A percentile compares a stretch with the other conserved stretches of the same genome.
Evolutionary conservation across 2,113 vertebrate genomes (phyloP).

Genomic region (Pedetes capensis): DNA sequence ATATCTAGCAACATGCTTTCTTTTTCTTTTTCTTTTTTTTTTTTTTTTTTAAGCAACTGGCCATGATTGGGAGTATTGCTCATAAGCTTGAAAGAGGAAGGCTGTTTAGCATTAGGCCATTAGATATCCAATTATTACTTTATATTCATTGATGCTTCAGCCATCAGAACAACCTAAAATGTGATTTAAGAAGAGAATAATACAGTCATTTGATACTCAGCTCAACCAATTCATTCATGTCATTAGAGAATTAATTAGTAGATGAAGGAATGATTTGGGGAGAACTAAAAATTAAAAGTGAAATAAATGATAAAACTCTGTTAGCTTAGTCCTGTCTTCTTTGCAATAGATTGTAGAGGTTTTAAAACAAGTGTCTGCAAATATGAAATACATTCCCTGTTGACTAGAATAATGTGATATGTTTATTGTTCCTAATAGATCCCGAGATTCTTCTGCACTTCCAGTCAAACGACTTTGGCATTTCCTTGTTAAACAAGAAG

Average conservation of each 20-base stretch:
- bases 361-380: not conserved
- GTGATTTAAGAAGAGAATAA: constrained; percentile 21
- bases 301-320: constrained; percentile 10
- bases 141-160: not conserved
- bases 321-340: not conserved
- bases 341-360: not conserved
- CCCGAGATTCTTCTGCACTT: constrained; percentile 93
- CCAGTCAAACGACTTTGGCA: constrained; percentile 96
- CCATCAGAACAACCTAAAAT: not conserved
- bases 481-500: constrained; percentile 97
- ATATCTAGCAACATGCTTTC: not conserved
- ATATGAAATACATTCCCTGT: not conserved
- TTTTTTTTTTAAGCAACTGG: not conserved
- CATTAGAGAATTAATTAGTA: constrained; percentile 16
- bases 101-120: not conserved
- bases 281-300: constrained; percentile 39
- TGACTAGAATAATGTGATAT: not conserved
- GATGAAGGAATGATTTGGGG: not conserved
- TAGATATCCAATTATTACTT: not conserved
- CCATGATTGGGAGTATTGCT: not conserved
- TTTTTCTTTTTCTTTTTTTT: not conserved
- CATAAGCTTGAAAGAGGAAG: not conserved
- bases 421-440: constrained; percentile 81
- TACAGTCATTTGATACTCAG: not conserved
- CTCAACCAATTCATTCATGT: not conserved